Percentiles rank a stretch among this genome's conserved stretches.
phyloP scores from a whole-genome alignment of 2,113 vertebrate genomes.

The Clupea harengus region DNA sequence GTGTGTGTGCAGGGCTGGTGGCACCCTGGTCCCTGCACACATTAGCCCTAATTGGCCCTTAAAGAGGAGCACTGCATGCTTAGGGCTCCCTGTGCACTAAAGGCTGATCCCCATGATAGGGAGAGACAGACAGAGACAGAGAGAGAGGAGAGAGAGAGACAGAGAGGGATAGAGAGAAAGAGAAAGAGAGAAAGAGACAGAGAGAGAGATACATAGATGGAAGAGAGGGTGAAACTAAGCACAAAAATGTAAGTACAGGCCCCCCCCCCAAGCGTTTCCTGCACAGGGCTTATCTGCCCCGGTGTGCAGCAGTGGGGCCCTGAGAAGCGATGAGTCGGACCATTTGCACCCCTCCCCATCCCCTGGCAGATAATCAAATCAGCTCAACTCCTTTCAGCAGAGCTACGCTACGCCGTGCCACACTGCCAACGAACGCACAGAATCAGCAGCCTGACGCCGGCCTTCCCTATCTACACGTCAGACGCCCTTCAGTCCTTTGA shows the following conservation, averaged over 20 bases:
- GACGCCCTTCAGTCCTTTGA: too few species aligned
- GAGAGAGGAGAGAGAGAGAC: slow-evolving; percentile 16
- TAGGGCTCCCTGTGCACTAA: background rate
- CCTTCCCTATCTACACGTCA: background rate
- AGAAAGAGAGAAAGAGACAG: background rate
- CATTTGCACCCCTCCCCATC: background rate
- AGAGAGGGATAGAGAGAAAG: background rate
- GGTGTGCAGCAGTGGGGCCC: too few species aligned
- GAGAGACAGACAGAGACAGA: slow-evolving; percentile 4
- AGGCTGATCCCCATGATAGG: background rate
- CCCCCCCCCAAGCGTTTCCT: too few species aligned
- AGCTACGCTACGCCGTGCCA: too few species aligned
- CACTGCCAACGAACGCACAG: background rate
- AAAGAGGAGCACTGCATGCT: background rate
- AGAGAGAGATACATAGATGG: too few species aligned
- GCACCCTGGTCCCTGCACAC: slow-evolving; percentile 1
- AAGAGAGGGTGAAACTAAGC: background rate
- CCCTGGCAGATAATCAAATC: background rate
- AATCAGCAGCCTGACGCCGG: background rate
- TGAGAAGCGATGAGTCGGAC: too few species aligned
- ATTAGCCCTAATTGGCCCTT: background rate
- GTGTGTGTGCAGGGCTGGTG: background rate
- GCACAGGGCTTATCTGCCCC: too few species aligned
- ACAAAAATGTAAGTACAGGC: background rate
- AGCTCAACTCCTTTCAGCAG: background rate